A percentile compares a stretch with the other conserved stretches of the same genome.
Conservation (phyloP, 2,113 vertebrate species). For the Platysternon megacephalum region DNA sequence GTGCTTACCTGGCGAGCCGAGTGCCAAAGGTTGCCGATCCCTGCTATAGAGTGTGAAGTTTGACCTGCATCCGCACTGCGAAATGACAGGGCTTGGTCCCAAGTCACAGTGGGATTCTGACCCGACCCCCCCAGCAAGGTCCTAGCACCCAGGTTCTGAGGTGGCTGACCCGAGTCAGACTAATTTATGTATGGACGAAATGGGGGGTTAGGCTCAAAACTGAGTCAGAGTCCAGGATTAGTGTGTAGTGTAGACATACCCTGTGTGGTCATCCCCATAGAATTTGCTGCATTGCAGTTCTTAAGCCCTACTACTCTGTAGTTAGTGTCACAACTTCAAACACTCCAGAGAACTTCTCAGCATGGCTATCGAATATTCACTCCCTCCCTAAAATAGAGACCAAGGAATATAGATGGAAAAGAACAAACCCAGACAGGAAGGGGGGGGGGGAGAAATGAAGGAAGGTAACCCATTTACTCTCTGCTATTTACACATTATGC, state of each 20-base stretch:
- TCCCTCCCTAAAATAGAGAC: neutral
- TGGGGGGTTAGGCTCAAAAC: neutral
- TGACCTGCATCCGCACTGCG: neutral
- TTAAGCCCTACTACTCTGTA: neutral
- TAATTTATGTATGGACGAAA: neutral
- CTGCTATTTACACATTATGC: neutral
- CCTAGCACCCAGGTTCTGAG: neutral
- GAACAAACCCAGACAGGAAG: neutral
- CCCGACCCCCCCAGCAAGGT: neutral
- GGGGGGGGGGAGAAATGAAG: no score
- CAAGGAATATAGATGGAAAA: neutral
- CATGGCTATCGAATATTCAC: neutral
- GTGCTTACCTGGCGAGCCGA: no score
- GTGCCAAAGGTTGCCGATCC: no score
- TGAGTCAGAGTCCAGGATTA: neutral
- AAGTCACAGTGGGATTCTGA: neutral
- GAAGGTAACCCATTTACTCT: neutral
- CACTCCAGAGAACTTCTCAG: neutral
- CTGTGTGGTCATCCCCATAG: neutral
- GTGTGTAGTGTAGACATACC: neutral
- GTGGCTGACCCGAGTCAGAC: neutral
- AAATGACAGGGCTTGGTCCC: neutral
- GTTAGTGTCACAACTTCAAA: rapidly evolving
- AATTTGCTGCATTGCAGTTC: neutral
- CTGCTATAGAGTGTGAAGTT: neutral